Evolutionary conservation across 92 coral and sea anemone species (phyloP).

Genomic region (Phenganax subtilis): DNA sequence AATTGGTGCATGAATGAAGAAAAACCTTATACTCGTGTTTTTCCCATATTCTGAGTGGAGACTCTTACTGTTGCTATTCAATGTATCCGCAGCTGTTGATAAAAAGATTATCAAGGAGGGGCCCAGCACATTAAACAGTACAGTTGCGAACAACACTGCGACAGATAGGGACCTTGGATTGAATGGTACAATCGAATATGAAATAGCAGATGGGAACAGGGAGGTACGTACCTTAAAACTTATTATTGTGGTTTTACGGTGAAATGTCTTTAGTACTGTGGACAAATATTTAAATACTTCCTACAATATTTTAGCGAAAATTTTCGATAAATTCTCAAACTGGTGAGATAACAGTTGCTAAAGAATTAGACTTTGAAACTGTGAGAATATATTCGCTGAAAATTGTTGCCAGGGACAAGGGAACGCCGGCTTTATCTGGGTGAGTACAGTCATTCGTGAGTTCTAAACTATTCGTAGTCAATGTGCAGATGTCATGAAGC

Average conservation of each 20-base stretch:
- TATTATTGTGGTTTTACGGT: too few species aligned
- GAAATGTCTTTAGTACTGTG: not conserved
- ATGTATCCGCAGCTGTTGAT: conserved; percentile 17
- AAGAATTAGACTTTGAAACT: conserved; percentile 27
- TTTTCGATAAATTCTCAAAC: conserved; percentile 58
- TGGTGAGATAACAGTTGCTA: conserved; percentile 63
- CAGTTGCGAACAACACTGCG: conserved; percentile 47
- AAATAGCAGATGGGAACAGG: conserved; percentile 64
- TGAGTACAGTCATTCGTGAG: conserved; percentile 46
- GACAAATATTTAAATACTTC: not conserved
- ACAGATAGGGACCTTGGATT: conserved; percentile 63
- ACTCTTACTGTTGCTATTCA: too few species aligned
- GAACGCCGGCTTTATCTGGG: conserved; percentile 16
- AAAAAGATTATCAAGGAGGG: conserved; percentile 25
- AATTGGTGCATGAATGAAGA: too few species aligned
- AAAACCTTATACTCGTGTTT: not conserved
- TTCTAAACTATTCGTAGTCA: conserved; percentile 48
- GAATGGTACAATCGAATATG: conserved; percentile 70
- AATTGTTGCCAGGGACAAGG: conserved; percentile 25
- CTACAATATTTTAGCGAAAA: conserved; percentile 25
- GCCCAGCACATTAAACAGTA: conserved; percentile 2
- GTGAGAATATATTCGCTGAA: conserved; percentile 26
- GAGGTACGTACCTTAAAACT: conserved; percentile 20
- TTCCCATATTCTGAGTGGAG: not conserved
- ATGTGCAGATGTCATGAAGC: conserved; percentile 61